Evolutionary conservation across 2,113 vertebrate genomes (phyloP), one percentile per base, ranked within the genome.

Genomic region (Aspidoscelis tigris): DNA sequence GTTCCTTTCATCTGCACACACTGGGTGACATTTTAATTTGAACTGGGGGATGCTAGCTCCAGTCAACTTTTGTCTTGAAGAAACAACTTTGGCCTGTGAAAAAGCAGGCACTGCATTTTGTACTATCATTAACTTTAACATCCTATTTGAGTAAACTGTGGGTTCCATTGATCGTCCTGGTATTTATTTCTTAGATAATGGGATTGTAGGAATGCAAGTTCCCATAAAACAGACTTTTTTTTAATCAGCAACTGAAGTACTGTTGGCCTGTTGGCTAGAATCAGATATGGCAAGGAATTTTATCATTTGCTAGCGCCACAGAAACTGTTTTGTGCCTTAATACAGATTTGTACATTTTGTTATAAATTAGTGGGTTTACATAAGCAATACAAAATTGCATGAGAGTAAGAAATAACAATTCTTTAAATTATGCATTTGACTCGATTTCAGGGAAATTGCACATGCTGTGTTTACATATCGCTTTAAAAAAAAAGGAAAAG

Each of bases 11-110:
- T 81, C 69, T 80, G 70, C 64, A 8, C 1, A 1, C 55, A 74
- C 41, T 75, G 66, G 86, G 86, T 84, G 83, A 80, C 84, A 85
- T 78, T 90, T 92, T 92, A 88, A 92, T 90, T 85, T 55, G 87
- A 61, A 70, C 4, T 4, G 47, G 47, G 47, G n/a, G n/a, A n/a
- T n/a, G n/a, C n/a, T n/a, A n/a, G n/a, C n/a, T n/a, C 20, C 47
- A 14, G 86, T 74, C 80, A 20, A 66, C 58, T 74, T 61, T 80
- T 82, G 89, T 43, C 88, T 89, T 2, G 0, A 86, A 89, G 82
- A 80, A 79, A 73, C 26, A 10, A 12, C 68, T 92, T 90, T 83
- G 70, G 58, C 83, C 41, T 24, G 22, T 53, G 68, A 16, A 92
- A 41, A 91, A 89, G 82, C 69, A 81, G 68, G 65, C 61, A 44